phyloP scores from a whole-genome alignment of 2,888 invertebrate genomes.

The Agrotis ipsilon region DNA sequence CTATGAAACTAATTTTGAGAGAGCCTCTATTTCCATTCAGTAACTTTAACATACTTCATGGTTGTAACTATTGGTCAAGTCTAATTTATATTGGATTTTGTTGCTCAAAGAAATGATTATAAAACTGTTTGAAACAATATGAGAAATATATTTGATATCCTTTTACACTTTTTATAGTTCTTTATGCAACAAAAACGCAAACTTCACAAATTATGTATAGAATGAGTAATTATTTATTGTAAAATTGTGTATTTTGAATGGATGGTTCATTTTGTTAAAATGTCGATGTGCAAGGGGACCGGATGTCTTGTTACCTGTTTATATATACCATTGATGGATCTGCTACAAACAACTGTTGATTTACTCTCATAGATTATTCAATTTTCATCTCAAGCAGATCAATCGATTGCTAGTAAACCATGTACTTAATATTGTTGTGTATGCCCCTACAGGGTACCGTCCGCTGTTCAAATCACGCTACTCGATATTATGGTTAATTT shows the following conservation, averaged over 20 bases:
- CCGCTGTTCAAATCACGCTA: slow-evolving; percentile 73
- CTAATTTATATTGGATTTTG: slow-evolving; percentile 48
- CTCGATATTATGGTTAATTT: slow-evolving; percentile 62
- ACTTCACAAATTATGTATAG: slow-evolving; percentile 60
- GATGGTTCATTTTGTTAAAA: slow-evolving; percentile 53
- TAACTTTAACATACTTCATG: neutral
- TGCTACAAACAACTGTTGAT: slow-evolving; percentile 1
- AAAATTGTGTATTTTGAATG: slow-evolving; percentile 58
- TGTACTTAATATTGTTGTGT: slow-evolving; percentile 54
- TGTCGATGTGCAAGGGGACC: slow-evolving; percentile 65
- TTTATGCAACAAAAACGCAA: slow-evolving; percentile 54
- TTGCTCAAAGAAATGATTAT: slow-evolving; percentile 47
- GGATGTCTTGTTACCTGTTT: slow-evolving; percentile 52
- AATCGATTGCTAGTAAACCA: slow-evolving; percentile 47
- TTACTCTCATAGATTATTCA: neutral
- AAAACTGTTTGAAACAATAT: neutral
- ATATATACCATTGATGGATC: slow-evolving; percentile 47
- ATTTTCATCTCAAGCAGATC: slow-evolving; percentile 36
- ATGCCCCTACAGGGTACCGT: slow-evolving; percentile 62
- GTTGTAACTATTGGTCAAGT: slow-evolving; percentile 58
- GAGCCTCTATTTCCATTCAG: neutral
- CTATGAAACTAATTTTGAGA: neutral
- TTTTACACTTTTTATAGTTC: neutral
- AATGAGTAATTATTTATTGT: slow-evolving; percentile 60
- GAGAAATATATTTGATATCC: neutral